These are phyloP conservation scores for Mycteria americana DNA, from an alignment of 2,797 vertebrate species.

Conservation along the genomic window DNA sequence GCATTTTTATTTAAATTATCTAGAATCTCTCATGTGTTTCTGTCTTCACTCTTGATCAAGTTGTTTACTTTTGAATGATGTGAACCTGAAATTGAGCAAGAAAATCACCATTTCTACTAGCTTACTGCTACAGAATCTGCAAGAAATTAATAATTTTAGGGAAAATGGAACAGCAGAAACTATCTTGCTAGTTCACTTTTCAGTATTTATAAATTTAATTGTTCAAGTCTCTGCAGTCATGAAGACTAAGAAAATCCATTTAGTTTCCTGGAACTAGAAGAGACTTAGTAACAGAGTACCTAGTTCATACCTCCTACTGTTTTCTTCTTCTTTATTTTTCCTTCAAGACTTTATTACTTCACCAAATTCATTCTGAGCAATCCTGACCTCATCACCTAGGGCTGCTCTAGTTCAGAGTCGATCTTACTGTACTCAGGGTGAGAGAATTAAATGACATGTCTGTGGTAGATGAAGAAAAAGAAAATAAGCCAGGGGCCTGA, in stretches of 20 bases:
- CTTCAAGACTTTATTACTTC: slow-evolving; percentile 48
- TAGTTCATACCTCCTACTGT: slow-evolving; percentile 24
- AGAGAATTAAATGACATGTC: slow-evolving; percentile 47
- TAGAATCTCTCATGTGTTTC: background rate
- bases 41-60: background rate
- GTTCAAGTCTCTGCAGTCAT: background rate
- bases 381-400: slow-evolving; percentile 56
- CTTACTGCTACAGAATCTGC: background rate
- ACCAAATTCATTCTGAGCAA: slow-evolving; percentile 39
- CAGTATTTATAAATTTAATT: background rate
- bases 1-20: slow-evolving; percentile 47
- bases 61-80: slow-evolving; percentile 22
- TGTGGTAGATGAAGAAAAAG: slow-evolving; percentile 8
- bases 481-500: slow-evolving; percentile 6
- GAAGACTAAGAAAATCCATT: background rate
- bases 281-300: background rate
- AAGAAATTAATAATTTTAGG: background rate
- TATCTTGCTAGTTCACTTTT: background rate
- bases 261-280: background rate
- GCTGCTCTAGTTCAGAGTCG: slow-evolving; percentile 2
- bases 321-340: slow-evolving; percentile 41
- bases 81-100: background rate
- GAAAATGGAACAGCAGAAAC: background rate
- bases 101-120: background rate
- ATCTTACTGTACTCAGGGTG: slow-evolving; percentile 25